Evolutionary conservation across 2,888 invertebrate genomes (phyloP).

Genomic region (Poecilobothrus nobilitatus): DNA sequence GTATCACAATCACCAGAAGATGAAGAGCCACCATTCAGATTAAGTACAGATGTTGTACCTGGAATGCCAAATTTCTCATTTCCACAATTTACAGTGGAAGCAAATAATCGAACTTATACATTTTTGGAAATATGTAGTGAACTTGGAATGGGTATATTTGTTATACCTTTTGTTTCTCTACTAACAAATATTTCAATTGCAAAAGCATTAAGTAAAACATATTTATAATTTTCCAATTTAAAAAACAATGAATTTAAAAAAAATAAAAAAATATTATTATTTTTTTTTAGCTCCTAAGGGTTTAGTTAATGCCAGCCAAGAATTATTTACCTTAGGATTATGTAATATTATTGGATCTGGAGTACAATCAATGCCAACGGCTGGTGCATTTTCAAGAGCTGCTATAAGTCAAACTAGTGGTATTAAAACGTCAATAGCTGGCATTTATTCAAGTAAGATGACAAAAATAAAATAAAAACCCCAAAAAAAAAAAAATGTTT

Average conservation of each 20-base stretch:
- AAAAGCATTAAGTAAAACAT: constrained; percentile 75
- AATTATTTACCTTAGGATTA: constrained; percentile 75
- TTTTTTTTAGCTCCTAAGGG: constrained; percentile 52
- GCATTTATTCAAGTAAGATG: constrained; percentile 36
- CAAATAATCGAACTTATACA: constrained; percentile 49
- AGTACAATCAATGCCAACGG: constrained; percentile 78
- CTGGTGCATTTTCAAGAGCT: constrained; percentile 78
- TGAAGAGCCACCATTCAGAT: constrained; percentile 53
- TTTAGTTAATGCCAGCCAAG: constrained; percentile 77
- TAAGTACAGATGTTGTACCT: constrained; percentile 47
- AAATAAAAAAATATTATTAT: not conserved
- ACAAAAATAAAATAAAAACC: not conserved
- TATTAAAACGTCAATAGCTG: constrained; percentile 67
- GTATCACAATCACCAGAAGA: constrained; percentile 35
- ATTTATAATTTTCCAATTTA: not conserved
- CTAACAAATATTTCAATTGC: constrained; percentile 91
- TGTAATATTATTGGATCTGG: constrained; percentile 77
- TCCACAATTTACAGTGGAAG: constrained; percentile 54
- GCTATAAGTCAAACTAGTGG: constrained; percentile 85
- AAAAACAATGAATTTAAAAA: not conserved
- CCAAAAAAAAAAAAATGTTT: too few species aligned
- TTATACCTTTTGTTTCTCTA: constrained; percentile 78
- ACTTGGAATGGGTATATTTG: constrained; percentile 67
- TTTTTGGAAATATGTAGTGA: constrained; percentile 59
- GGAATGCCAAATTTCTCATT: constrained; percentile 60